phyloP scores from a whole-genome alignment of 2,888 invertebrate genomes.

The Eupelmus urozonus region DNA sequence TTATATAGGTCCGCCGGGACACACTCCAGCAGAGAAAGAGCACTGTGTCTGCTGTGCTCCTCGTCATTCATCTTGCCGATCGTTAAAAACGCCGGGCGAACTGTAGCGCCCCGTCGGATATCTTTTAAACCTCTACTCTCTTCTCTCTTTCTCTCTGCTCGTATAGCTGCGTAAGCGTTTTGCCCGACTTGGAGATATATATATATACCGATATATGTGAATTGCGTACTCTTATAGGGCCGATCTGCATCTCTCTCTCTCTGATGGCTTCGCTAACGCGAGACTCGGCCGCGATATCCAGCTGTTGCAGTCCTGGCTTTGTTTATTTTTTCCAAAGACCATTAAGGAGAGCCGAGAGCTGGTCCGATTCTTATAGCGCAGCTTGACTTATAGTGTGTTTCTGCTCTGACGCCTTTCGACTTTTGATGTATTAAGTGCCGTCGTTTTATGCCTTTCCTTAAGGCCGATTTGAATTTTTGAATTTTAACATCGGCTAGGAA shows the following conservation, averaged over 20 bases:
- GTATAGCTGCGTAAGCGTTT: background rate
- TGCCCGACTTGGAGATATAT: too few species aligned
- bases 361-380: background rate
- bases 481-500: too few species aligned
- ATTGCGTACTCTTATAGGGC: background rate
- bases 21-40: too few species aligned
- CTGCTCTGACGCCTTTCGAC: background rate
- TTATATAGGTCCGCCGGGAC: too few species aligned
- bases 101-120: background rate
- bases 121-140: background rate
- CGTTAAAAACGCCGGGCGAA: conserved; percentile 70
- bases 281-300: conserved; percentile 8
- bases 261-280: background rate
- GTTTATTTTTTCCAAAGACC: conserved; percentile 15
- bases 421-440: background rate
- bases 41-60: too few species aligned
- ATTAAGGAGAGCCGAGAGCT: background rate
- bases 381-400: background rate
- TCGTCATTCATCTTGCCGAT: conserved; percentile 72
- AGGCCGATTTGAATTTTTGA: too few species aligned
- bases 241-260: background rate
- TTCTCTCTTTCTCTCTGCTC: background rate
- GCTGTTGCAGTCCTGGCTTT: conserved; percentile 9
- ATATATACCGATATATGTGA: background rate
- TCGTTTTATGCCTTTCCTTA: background rate